phyloP scores from a whole-genome alignment of 2,888 invertebrate species.

The Polia nebulosa region DNA sequence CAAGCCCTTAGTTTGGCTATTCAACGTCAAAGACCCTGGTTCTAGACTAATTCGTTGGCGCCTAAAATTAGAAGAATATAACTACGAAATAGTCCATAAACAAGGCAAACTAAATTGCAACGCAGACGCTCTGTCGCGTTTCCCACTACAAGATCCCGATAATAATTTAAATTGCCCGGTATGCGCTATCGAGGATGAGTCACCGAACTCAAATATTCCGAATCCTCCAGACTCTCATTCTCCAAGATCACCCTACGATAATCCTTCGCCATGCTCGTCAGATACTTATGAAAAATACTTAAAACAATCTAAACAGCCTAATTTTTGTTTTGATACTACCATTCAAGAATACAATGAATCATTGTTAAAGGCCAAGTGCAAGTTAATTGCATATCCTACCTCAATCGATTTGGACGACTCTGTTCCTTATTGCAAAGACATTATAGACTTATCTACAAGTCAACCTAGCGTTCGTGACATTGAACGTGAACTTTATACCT shows the following conservation, averaged over 20 bases:
- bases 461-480: background rate
- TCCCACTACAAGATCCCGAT: background rate
- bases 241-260: background rate
- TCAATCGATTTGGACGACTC: constrained; percentile 11
- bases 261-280: background rate
- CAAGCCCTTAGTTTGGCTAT: background rate
- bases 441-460: background rate
- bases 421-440: constrained; percentile 5
- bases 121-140: constrained; percentile 2
- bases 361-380: background rate
- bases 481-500: background rate
- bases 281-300: background rate
- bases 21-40: constrained; percentile 2
- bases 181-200: background rate
- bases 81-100: too few species aligned
- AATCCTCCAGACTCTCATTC: background rate
- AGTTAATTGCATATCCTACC: constrained; percentile 4
- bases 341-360: constrained; percentile 1
- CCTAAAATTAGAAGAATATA: constrained; percentile 3
- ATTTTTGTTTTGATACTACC: background rate
- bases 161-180: background rate
- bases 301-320: background rate
- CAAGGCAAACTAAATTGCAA: constrained; percentile 5
- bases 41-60: background rate
- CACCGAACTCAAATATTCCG: too few species aligned